A percentile compares a stretch with the other conserved stretches of the same genome.
Conservation (phyloP, 2,888 invertebrate species). For the Eupithecia inturbata region DNA sequence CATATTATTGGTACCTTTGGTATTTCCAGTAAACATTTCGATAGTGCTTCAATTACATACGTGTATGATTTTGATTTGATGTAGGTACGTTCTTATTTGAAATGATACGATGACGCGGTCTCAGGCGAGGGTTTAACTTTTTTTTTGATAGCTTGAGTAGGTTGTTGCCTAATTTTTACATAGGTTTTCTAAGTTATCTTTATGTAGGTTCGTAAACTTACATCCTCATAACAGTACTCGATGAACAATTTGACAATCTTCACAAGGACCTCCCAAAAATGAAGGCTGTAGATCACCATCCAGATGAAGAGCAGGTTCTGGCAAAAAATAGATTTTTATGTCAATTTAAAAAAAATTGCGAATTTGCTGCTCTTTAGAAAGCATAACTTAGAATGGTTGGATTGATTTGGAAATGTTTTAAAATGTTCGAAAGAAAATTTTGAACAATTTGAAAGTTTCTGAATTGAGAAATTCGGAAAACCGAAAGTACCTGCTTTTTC, state of each 20-base stretch:
- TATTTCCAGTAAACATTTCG: too few relatives aligned
- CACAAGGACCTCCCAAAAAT: slow-evolving; percentile 73
- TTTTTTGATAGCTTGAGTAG: too few relatives aligned
- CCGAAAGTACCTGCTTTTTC: neutral
- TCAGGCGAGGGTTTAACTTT: too few relatives aligned
- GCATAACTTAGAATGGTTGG: neutral
- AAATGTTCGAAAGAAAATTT: neutral
- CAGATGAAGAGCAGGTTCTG: slow-evolving; percentile 76
- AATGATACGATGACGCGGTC: too few relatives aligned
- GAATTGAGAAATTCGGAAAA: neutral
- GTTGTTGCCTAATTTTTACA: too few relatives aligned
- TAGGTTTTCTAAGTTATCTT: too few relatives aligned
- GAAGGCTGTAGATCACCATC: slow-evolving; percentile 78
- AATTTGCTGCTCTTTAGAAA: neutral
- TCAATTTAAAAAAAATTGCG: neutral
- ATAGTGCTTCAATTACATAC: too few relatives aligned
- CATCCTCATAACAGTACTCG: slow-evolving; percentile 66
- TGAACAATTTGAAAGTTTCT: neutral
- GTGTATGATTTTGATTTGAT: too few relatives aligned
- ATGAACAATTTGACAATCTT: slow-evolving; percentile 62
- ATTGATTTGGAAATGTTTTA: neutral
- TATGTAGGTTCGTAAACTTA: too few relatives aligned
- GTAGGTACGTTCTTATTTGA: too few relatives aligned
- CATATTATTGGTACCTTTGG: too few relatives aligned
- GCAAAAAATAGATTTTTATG: neutral